Base-by-base conservation (phyloP, 2,888 invertebrate species). In the Dorcus hopei region DNA sequence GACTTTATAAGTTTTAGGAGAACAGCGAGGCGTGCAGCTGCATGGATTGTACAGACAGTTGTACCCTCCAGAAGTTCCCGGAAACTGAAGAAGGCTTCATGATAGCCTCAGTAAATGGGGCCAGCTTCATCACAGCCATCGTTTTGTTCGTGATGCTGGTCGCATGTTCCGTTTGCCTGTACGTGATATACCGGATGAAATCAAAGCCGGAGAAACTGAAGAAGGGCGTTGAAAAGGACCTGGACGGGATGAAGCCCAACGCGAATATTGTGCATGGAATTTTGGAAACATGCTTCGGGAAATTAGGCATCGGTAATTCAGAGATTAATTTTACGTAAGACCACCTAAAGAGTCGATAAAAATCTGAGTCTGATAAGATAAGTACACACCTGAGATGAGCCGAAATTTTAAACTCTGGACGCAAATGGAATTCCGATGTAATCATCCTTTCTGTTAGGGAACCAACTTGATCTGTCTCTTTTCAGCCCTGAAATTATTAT, bases 11-110 rank as follows among this genome's bases (percentile, higher is more conserved):
- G 51, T 72, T 72, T 50, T 63, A 81, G 79, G 76, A 81, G 40
- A 80, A 77, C 9, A 82, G 84, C 0, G 75, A 80, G 11, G 80
- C 87, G 0, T 94, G 93, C 74, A 88, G 91, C 68, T 94, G 93
- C 74, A 83, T 90, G 39, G 93, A 93, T 71, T 93, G 92, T 70
- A 70, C 79, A 0, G 72, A 72, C 2, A 83, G 85, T 2, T 94
- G 93, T 70, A 83, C 86, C 0, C 56, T 77, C 11, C 79, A 79
- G 4, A 70, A 80, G 62, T 82, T 85, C 9, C 50, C 72, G 1
- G 68, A 68, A 0, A 61, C 79, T 2, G 79, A 81, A 19, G 64
- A 70, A 1, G 71, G 77, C 2, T 87, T 85, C 70, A 78, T 79
- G 7, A 83, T 93, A 51, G 74, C 83, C 4, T 82, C 82, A 3